Evolutionary conservation across 2,797 vertebrate species (phyloP).

Genomic region (Brotula barbata): DNA sequence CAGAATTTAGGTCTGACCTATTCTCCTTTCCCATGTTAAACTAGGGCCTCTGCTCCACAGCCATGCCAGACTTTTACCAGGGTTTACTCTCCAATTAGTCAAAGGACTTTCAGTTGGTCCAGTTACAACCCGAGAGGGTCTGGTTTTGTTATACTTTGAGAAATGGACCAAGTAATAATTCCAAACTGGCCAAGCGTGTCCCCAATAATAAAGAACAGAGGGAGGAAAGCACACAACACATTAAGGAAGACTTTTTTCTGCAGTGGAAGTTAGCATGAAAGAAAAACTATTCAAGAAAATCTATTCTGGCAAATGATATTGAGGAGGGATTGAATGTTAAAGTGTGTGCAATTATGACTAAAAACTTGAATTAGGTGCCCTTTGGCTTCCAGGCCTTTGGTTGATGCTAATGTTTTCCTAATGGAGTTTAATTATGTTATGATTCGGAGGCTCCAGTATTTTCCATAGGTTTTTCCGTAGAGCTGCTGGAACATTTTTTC

Average conservation of each 20-base stretch:
- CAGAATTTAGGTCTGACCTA: slow-evolving; percentile 25
- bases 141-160: slow-evolving; percentile 52
- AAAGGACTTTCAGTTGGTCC: slow-evolving; percentile 28
- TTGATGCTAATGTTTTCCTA: slow-evolving; percentile 31
- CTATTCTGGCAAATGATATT: slow-evolving; percentile 22
- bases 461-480: slow-evolving; percentile 38
- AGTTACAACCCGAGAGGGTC: slow-evolving; percentile 35
- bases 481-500: slow-evolving; percentile 19
- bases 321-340: slow-evolving; percentile 20
- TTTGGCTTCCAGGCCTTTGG: slow-evolving; percentile 15
- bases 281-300: slow-evolving; percentile 27
- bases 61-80: slow-evolving; percentile 29
- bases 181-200: slow-evolving; percentile 30
- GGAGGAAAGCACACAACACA: slow-evolving; percentile 23
- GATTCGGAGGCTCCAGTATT: slow-evolving; percentile 17
- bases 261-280: slow-evolving; percentile 16
- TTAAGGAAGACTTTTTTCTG: slow-evolving; percentile 22
- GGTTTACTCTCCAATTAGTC: slow-evolving; percentile 31
- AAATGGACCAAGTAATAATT: slow-evolving; percentile 55
- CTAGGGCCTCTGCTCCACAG: slow-evolving; percentile 9
- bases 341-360: slow-evolving; percentile 9
- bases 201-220: slow-evolving; percentile 38
- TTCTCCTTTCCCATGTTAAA: slow-evolving; percentile 19
- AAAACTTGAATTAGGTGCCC: slow-evolving; percentile 21
- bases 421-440: slow-evolving; percentile 33